phyloP scores from a whole-genome alignment of 2,797 vertebrate species.

The Calcarius lapponicus region DNA sequence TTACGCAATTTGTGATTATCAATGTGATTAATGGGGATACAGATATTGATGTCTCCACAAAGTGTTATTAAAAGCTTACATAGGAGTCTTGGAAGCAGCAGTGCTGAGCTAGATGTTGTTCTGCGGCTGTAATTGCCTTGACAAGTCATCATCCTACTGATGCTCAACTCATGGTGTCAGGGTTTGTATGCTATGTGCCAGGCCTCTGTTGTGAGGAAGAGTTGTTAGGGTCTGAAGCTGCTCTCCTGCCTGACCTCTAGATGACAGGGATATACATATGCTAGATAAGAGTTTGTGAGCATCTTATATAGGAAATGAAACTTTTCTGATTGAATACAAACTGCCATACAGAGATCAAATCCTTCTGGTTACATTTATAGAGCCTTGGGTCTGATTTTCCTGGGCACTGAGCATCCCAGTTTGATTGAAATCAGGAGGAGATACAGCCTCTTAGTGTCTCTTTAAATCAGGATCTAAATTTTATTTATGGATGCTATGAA shows the following conservation, averaged over 20 bases:
- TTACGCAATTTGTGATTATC: not conserved
- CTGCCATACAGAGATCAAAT: not conserved
- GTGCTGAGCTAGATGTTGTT: not conserved
- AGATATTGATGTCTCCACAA: not conserved
- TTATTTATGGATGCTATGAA: conserved; percentile 56
- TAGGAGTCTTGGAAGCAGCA: not conserved
- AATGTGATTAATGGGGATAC: not conserved
- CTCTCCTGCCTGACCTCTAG: not conserved
- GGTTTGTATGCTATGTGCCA: not conserved
- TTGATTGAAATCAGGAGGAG: conserved; percentile 34
- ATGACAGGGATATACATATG: not conserved
- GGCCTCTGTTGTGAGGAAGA: not conserved
- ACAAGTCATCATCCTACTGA: not conserved
- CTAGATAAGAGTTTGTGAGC: not conserved
- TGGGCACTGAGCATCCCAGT: not conserved
- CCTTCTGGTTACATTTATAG: not conserved
- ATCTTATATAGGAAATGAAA: not conserved
- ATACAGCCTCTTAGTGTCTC: conserved; percentile 38
- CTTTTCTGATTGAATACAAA: not conserved
- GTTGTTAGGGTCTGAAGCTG: not conserved
- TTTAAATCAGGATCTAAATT: conserved; percentile 56
- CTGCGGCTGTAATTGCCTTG: not conserved
- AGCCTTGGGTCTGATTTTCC: conserved; percentile 1
- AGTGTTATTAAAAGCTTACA: not conserved
- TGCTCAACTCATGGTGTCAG: fast-evolving